Evolutionary conservation across 2,888 invertebrate species (phyloP), one percentile per base, ranked within the genome.

Genomic region (Harmothoe impar): DNA sequence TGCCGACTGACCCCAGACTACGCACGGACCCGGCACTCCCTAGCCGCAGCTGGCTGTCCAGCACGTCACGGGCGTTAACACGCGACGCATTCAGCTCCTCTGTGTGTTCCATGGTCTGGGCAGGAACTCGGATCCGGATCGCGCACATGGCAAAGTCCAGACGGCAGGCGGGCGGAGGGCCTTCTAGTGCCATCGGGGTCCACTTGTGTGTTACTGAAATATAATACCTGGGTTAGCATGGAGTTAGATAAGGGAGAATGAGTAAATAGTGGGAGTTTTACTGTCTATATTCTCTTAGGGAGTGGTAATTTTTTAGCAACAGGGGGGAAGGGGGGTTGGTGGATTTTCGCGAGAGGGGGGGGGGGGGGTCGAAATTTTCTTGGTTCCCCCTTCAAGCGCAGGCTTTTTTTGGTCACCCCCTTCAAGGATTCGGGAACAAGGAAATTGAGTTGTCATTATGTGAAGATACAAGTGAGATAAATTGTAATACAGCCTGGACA

Each of bases 91-190:
- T 77, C 51, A 89, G 68, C 15, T 90, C 84, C 25, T 52, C 81
- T 0, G 81, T 81, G 52, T 15, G 29, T 29, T 88, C 90, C 31
- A 77, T 51, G 51, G 43, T 72, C 29, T 78, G 68, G n/a, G 54
- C 68, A 31, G 85, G 90, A n/a, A 72, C 91, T 5, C 51, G 91
- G 29, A 95, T 91, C 51, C 93, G 92, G 15, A 95, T 90, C 17
- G 93, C 91, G 92, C 95, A 95, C 93, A 94, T 93, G 54, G 94
- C 95, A 92, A 95, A 95, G 93, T 96, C 96, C 31, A 96, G 93
- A 72, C 96, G 93, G 91, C 93, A 93, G 17, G 95, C 93, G 3
- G 95, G 95, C 0, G 95, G 93, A 29, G 95, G 95, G 10, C 95
- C 95, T 77, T 94, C 93, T 25, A 94, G 91, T 35, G 94, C 93